phyloP scores from a whole-genome alignment of 2,113 vertebrate species.

The Pelobates fuscus region DNA sequence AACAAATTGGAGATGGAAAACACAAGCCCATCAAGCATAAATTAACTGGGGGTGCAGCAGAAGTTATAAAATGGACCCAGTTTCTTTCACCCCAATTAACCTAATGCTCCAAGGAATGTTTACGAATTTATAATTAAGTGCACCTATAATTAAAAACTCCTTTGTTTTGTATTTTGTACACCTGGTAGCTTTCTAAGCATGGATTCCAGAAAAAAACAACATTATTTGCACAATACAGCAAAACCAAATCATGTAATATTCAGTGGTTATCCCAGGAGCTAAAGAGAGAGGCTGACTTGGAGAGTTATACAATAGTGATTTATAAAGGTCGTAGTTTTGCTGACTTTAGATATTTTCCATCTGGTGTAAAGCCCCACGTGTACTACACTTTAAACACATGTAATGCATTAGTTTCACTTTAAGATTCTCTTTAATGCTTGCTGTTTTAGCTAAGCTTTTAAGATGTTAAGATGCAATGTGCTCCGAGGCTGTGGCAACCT shows the following conservation, averaged over 20 bases:
- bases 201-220: slow-evolving; percentile 62
- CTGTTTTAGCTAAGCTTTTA: slow-evolving; percentile 44
- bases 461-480: slow-evolving; percentile 22
- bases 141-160: not conserved
- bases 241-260: slow-evolving; percentile 32
- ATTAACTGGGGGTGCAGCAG: too few species aligned
- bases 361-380: slow-evolving; percentile 69
- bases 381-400: slow-evolving; percentile 71
- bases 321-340: slow-evolving; percentile 77
- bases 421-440: slow-evolving; percentile 54
- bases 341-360: slow-evolving; percentile 77
- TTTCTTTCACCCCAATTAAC: too few species aligned
- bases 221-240: slow-evolving; percentile 64
- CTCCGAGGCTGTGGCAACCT: slow-evolving; percentile 8
- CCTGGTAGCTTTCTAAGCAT: slow-evolving; percentile 55
- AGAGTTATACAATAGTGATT: slow-evolving; percentile 73
- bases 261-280: slow-evolving; percentile 67
- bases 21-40: too few species aligned
- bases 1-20: too few species aligned
- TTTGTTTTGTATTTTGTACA: not conserved
- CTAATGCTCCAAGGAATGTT: too few species aligned
- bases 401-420: slow-evolving; percentile 69
- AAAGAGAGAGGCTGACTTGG: slow-evolving; percentile 71
- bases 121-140: not conserved
- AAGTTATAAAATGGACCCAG: too few species aligned